phyloP scores from a whole-genome alignment of 1,140 invertebrate genomes.

The Hycleus phaleratus region DNA sequence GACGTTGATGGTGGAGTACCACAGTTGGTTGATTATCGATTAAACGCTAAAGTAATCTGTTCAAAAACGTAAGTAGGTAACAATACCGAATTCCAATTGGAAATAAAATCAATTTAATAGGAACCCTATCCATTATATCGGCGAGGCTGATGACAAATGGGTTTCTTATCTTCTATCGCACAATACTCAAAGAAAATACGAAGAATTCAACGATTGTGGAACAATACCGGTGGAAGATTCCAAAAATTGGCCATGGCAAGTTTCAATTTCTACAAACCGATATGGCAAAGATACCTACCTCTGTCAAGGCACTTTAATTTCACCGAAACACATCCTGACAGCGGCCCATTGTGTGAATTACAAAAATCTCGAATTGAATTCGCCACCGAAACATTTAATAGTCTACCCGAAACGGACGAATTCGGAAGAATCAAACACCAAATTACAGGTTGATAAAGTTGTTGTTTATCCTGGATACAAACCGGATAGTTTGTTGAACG shows the following conservation, averaged over 20 bases:
- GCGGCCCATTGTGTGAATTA: conserved; percentile 9
- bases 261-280: conserved; percentile 1
- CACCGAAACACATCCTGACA: conserved; percentile 5
- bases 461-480: conserved; percentile 1
- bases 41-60: conserved; percentile 18
- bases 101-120: too few relatives aligned
- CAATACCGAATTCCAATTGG: too few relatives aligned
- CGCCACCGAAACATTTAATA: neutral
- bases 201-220: neutral
- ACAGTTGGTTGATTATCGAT: conserved; percentile 16
- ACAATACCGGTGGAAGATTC: conserved; percentile 1
- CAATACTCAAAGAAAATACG: neutral
- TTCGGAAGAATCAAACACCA: neutral
- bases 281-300: neutral
- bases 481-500: conserved; percentile 1
- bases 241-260: conserved; percentile 11
- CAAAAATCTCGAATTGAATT: conserved; percentile 1
- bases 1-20: conserved; percentile 10
- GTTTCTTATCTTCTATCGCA: conserved; percentile 1
- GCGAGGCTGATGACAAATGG: neutral
- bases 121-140: too few relatives aligned
- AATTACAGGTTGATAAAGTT: conserved; percentile 1
- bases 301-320: conserved; percentile 4
- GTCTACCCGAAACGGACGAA: neutral
- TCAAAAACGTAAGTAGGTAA: conserved; percentile 9